A percentile compares a stretch with the other conserved stretches of the same genome.
phyloP scores from a whole-genome alignment of 2,888 invertebrate species.

The Drosophila acutilabella region DNA sequence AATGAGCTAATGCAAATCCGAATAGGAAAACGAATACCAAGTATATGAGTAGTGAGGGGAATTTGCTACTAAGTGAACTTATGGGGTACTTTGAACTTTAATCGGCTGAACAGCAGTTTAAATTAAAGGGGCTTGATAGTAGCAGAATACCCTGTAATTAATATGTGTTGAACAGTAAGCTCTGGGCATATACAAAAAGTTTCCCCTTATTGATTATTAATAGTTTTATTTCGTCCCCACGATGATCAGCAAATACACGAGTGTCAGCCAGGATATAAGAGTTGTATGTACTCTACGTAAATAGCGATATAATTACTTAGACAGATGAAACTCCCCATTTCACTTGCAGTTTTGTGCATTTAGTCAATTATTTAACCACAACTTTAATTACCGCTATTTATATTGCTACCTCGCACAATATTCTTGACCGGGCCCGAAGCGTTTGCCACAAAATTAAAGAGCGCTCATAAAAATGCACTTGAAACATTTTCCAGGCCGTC shows the following conservation, averaged over 20 bases:
- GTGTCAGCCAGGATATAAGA: not conserved
- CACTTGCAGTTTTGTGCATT: conserved; percentile 19
- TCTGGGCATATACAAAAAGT: too few species aligned
- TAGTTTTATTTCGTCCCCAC: too few species aligned
- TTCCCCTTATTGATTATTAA: too few species aligned
- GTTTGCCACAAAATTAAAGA: conserved; percentile 56
- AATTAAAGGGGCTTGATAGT: too few species aligned
- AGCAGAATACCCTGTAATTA: too few species aligned
- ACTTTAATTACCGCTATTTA: conserved; percentile 61
- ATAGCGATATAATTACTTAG: conserved; percentile 1
- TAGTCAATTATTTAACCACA: conserved; percentile 59
- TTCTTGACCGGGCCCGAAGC: conserved; percentile 16
- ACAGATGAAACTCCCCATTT: conserved; percentile 1
- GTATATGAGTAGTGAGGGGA: not conserved
- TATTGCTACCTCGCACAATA: conserved; percentile 53
- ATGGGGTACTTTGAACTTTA: conserved; percentile 1
- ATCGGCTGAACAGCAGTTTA: not conserved
- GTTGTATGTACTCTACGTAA: not conserved
- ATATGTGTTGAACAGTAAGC: too few species aligned
- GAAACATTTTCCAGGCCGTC: conserved; percentile 64
- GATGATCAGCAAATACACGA: not conserved
- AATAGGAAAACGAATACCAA: not conserved
- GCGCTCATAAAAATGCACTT: conserved; percentile 63
- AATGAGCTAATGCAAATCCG: conserved; percentile 22
- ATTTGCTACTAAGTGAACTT: not conserved